phyloP scores from a whole-genome alignment of 2,797 vertebrate genomes.

The Myotis findleyi region DNA sequence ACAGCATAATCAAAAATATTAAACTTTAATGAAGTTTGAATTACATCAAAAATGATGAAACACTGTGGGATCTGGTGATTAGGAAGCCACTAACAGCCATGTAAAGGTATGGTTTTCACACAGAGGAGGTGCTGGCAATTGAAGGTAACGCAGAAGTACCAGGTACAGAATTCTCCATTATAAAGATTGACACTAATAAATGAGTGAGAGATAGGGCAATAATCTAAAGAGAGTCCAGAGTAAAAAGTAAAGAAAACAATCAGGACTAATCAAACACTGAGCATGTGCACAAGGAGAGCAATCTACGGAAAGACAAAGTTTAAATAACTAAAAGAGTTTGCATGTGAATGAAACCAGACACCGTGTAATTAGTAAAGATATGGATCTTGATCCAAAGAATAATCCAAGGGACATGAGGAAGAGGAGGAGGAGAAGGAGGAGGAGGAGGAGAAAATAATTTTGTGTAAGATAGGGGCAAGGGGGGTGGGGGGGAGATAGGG shows the following conservation, averaged over 20 bases:
- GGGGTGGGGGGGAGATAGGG: not conserved
- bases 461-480: not conserved
- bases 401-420: not conserved
- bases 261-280: not conserved
- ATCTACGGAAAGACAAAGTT: not conserved
- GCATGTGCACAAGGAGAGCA: not conserved
- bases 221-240: not conserved
- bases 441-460: not conserved
- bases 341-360: not conserved
- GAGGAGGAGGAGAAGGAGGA: too few relatives aligned
- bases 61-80: not conserved
- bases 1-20: not conserved
- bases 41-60: not conserved
- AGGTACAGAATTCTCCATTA: not conserved
- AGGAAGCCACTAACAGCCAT: not conserved
- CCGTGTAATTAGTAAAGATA: not conserved
- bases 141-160: not conserved
- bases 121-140: not conserved
- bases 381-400: not conserved
- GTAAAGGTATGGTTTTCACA: not conserved
- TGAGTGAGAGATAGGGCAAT: not conserved
- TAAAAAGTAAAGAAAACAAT: not conserved
- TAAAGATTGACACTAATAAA: not conserved
- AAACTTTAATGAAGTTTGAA: not conserved
- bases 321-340: not conserved